Evolutionary conservation across 2,797 vertebrate species (phyloP), one percentile per base, ranked within the genome.

Genomic region (Bryconaethiops microstoma): DNA sequence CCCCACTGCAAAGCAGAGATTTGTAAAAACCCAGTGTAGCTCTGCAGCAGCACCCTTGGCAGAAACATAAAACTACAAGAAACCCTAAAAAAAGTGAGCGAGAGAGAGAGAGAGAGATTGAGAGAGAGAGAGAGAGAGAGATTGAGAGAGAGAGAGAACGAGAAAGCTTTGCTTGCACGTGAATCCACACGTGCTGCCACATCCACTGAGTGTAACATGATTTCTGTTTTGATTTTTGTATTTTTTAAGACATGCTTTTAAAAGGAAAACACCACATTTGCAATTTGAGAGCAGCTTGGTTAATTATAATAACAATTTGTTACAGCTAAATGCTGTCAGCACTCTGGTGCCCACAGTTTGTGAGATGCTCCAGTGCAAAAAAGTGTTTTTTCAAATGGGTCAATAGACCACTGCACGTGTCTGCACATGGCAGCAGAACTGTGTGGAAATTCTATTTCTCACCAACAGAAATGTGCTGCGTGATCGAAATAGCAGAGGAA

Each of bases 361-460:
- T 23, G 82, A 80, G 83, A 86, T 87, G 71, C 54, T 21, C 81
- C 54, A 71, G 74, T 88, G 83, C 91, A 92, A 92, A 93, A 90
- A 21, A 78, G 64, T 75, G 79, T 64, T 85, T 85, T 72, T 91
- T 90, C 90, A 91, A 93, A 90, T 91, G 89, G 92, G 90, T 92
- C 92, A 91, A 89, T 91, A 89, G 91, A 91, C 91, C 91, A 90
- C 83, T 86, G 91, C 94, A 95, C 90, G 90, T 95, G 94, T 91
- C 84, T 81, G 86, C 55, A 52, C 75, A 88, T 74, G 83, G 85
- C 86, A n/a, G 80, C 50, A 84, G 80, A 84, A 63, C 84, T 81
- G 81, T 82, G 67, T 86, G 81, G 82, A 82, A 71, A 87, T 77
- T 86, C 79, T 84, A 86, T 90, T 67, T 75, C 76, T 78, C 55